A percentile compares a stretch with the other conserved stretches of the same genome.
These are phyloP conservation scores for Lagopus leucura DNA, from an alignment of 2,113 vertebrate genomes.

Conservation along the genomic window DNA sequence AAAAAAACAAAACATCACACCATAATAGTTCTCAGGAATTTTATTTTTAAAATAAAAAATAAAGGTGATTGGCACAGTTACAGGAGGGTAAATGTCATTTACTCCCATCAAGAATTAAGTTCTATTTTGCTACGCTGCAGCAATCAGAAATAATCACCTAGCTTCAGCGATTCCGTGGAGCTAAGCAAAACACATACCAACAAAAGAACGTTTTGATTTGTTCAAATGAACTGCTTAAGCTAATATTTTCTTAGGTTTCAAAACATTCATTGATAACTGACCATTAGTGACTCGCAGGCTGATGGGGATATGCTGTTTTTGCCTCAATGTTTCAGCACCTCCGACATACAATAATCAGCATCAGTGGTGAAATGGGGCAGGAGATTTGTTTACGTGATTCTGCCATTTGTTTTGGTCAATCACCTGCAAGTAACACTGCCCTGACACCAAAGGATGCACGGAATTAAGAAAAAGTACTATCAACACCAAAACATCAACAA, in stretches of 20 bases:
- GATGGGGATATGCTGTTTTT: background rate
- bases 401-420: background rate
- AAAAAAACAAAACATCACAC: too few relatives aligned
- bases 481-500: background rate
- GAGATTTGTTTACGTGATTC: background rate
- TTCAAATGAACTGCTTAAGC: background rate
- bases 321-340: background rate
- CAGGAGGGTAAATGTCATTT: background rate
- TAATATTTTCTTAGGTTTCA: background rate
- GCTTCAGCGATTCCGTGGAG: background rate
- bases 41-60: background rate
- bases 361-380: background rate
- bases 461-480: background rate
- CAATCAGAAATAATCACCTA: background rate
- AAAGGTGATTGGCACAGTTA: background rate
- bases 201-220: background rate
- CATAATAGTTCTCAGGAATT: background rate
- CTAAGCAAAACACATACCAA: background rate
- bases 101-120: background rate
- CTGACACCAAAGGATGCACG: background rate
- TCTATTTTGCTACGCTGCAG: background rate
- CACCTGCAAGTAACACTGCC: background rate
- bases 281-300: background rate
- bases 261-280: background rate
- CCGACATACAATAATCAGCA: background rate